Percentiles rank a stretch among this genome's conserved stretches.
Evolutionary conservation across 2,888 invertebrate genomes (phyloP).

Genomic region (Microctonus aethiopoides): DNA sequence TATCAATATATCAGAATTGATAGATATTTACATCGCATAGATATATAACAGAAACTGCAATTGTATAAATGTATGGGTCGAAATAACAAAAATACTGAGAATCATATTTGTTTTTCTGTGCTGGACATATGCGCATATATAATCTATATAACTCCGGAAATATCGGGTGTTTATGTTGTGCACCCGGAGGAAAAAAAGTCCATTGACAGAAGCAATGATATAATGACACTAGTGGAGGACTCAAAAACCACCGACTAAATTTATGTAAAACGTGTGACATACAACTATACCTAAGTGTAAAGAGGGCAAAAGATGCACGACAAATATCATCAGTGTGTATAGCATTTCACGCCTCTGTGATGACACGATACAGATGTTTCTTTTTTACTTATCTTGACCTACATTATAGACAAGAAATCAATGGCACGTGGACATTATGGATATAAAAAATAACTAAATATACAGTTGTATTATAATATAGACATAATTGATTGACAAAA

Average conservation of each 20-base stretch:
- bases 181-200: conserved; percentile 33
- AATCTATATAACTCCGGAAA: neutral
- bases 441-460: neutral
- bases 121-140: neutral
- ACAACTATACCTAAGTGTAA: neutral
- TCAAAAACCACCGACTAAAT: conserved; percentile 4
- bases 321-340: conserved; percentile 23
- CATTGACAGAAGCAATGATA: conserved; percentile 32
- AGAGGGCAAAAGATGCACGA: neutral
- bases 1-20: too few species aligned
- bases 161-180: conserved; percentile 33
- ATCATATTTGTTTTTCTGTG: neutral
- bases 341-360: neutral
- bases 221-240: conserved; percentile 34
- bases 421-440: conserved; percentile 16
- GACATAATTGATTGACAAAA: too few species aligned
- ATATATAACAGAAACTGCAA: too few species aligned
- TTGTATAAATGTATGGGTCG: too few species aligned
- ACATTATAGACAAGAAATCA: conserved; percentile 16
- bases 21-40: too few species aligned
- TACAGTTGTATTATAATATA: too few species aligned
- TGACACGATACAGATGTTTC: conserved; percentile 43
- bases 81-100: too few species aligned
- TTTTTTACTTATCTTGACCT: conserved; percentile 11
- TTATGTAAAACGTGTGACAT: conserved; percentile 12